Percentiles rank a stretch among this genome's conserved stretches.
Conservation (phyloP, 1,140 invertebrate species). For the Pectinophora gossypiella region DNA sequence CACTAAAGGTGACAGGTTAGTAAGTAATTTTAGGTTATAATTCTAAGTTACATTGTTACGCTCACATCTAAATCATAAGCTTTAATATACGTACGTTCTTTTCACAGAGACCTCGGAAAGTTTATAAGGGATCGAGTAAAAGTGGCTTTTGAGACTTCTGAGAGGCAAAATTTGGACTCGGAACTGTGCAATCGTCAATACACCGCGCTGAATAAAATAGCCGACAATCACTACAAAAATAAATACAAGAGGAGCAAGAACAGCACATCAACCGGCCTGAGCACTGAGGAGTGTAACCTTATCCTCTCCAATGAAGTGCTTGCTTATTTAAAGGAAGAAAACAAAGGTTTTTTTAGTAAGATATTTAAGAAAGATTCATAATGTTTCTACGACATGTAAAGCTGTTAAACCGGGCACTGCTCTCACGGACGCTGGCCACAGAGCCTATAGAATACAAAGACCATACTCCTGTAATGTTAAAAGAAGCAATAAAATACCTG, state of each 20-base stretch:
- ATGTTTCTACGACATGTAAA: constrained; percentile 36
- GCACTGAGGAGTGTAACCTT: constrained; percentile 81
- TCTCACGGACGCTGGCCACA: constrained; percentile 25
- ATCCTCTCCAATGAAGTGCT: constrained; percentile 84
- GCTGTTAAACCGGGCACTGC: constrained; percentile 13
- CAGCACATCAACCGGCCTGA: constrained; percentile 82
- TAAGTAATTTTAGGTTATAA: constrained; percentile 24
- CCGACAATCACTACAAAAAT: constrained; percentile 82
- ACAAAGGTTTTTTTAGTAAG: constrained; percentile 72
- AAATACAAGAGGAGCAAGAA: constrained; percentile 76
- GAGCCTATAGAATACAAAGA: constrained; percentile 38
- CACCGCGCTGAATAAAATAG: constrained; percentile 80
- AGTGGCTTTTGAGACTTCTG: constrained; percentile 78
- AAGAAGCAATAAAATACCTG: constrained; percentile 82
- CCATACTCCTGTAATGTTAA: constrained; percentile 84
- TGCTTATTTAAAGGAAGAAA: constrained; percentile 77
- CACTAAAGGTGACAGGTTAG: constrained; percentile 83
- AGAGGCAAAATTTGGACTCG: constrained; percentile 72
- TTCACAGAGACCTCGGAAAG: constrained; percentile 85
- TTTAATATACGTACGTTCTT: too few species aligned
- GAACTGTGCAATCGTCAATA: constrained; percentile 81
- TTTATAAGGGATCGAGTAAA: constrained; percentile 83
- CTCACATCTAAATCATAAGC: too few species aligned
- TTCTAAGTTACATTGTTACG: not conserved
- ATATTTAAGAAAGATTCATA: constrained; percentile 61